Percentiles rank a stretch among this genome's conserved stretches.
phyloP scores from a whole-genome alignment of 2,113 vertebrate species.

The Xyliphius kryptos region DNA sequence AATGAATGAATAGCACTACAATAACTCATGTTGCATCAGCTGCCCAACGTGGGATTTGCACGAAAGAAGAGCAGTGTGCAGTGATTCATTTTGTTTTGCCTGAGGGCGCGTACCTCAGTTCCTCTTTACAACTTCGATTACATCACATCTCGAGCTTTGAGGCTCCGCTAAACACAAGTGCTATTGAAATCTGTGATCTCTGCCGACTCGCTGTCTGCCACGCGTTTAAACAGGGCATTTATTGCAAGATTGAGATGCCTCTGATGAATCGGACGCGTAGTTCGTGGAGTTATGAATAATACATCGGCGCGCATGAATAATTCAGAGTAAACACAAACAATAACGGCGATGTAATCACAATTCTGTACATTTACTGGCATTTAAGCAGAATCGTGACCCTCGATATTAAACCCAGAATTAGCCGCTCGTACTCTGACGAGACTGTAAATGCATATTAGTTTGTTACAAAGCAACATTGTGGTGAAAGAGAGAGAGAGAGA shows the following conservation, averaged over 20 bases:
- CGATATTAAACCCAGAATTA: slow-evolving; percentile 19
- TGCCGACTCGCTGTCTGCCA: slow-evolving; percentile 44
- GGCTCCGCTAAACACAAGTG: too few species aligned
- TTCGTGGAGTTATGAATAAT: slow-evolving; percentile 31
- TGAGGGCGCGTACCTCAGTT: too few species aligned
- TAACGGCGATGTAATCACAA: slow-evolving; percentile 12
- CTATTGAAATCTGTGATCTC: too few species aligned
- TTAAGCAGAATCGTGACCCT: slow-evolving; percentile 15
- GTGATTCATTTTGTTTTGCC: too few species aligned
- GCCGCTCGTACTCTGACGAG: neutral
- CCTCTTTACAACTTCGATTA: too few species aligned
- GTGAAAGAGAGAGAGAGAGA: too few species aligned
- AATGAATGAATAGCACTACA: too few species aligned
- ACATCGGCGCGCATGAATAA: slow-evolving; percentile 26
- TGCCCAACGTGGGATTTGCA: too few species aligned
- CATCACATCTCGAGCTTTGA: too few species aligned
- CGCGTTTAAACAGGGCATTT: slow-evolving; percentile 39
- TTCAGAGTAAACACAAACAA: slow-evolving; percentile 28
- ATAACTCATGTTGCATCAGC: too few species aligned
- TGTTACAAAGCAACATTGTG: neutral
- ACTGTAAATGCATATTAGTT: neutral
- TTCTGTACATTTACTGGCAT: slow-evolving; percentile 21
- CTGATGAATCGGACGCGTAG: slow-evolving; percentile 31
- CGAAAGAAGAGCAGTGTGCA: too few species aligned
- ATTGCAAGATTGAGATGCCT: slow-evolving; percentile 31